Conservation (phyloP, 2,888 invertebrate genomes). For the Nemapogon koenigi region DNA sequence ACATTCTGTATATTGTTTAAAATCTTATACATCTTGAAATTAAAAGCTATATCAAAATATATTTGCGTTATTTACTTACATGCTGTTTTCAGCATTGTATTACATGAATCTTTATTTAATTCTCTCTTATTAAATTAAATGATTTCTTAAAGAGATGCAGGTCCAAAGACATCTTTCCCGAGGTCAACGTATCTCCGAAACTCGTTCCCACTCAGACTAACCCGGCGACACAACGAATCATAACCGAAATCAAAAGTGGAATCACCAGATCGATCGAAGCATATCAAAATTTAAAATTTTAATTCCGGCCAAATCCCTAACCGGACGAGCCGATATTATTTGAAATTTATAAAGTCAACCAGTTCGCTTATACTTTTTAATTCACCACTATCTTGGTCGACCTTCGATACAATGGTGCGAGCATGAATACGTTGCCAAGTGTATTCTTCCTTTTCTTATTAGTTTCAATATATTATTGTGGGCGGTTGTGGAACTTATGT, state of each 20-base stretch:
- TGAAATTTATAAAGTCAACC: constrained; percentile 55
- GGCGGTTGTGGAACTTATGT: too few relatives aligned
- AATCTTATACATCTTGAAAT: too few relatives aligned
- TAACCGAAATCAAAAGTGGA: constrained; percentile 33
- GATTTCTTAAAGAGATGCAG: too few relatives aligned
- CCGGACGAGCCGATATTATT: constrained; percentile 33
- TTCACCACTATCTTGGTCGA: constrained; percentile 47
- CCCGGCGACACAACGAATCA: constrained; percentile 5
- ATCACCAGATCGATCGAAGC: constrained; percentile 15
- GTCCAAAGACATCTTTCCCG: constrained; percentile 6
- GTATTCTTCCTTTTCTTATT: too few relatives aligned
- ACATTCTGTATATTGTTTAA: too few relatives aligned
- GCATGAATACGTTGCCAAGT: constrained; percentile 55
- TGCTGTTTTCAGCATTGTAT: too few relatives aligned
- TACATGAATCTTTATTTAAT: too few relatives aligned
- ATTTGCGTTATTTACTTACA: too few relatives aligned
- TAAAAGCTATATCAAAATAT: too few relatives aligned
- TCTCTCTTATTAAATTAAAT: too few relatives aligned
- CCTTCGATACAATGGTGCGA: constrained; percentile 48
- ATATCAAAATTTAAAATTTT: constrained; percentile 9
- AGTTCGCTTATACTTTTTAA: constrained; percentile 61
- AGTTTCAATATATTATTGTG: too few relatives aligned
- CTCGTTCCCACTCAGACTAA: too few relatives aligned
- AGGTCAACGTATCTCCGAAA: constrained; percentile 9
- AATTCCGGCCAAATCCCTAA: constrained; percentile 14